Evolutionary conservation across 2,113 vertebrate genomes (phyloP), one percentile per base, ranked within the genome.

Genomic region (Rhinolophus sinicus): DNA sequence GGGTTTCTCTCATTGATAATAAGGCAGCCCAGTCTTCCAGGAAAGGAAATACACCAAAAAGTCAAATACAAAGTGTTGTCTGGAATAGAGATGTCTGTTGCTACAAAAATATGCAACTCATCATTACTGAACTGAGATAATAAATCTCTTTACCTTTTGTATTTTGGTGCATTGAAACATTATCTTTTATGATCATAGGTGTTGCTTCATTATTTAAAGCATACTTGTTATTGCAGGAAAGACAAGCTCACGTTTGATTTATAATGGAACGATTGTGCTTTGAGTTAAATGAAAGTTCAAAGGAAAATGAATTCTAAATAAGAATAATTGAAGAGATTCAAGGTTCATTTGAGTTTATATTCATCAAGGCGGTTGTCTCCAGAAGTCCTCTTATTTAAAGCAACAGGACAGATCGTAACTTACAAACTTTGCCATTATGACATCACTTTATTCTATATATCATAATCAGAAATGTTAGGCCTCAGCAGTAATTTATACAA

Each of bases 301-400:
- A 98, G 95, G 95, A 98, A 98, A 98, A 98, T 98, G 90, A 98
- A 97, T 98, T 96, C 98, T 98, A 98, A 98, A 98, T 98, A 98
- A 98, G 98, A 98, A 98, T 98, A 98, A 98, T 98, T 98, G 96
- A 98, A 98, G 94, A 98, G 98, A 99, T 98, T 98, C 98, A 97
- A 98, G 97, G 98, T 98, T 98, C 98, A 98, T 98, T 98, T 98
- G 96, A 6, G 58, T 97, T 98, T 98, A 97, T 94, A 98, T 98
- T 98, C 97, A 98, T 98, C 98, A 98, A 97, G 94, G 94, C 97
- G 97, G 95, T 98, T 98, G 98, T 98, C 97, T 98, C 97, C 96
- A 98, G 98, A 97, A 98, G 97, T 94, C 89, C 85, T 97, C 95
- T 98, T 98, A 98, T 98, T 98, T 99, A 97, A 98, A 98, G 95